Evolutionary conservation across 2,797 vertebrate genomes (phyloP), one percentile per base, ranked within the genome.

Genomic region (Leucoraja ocellata): DNA sequence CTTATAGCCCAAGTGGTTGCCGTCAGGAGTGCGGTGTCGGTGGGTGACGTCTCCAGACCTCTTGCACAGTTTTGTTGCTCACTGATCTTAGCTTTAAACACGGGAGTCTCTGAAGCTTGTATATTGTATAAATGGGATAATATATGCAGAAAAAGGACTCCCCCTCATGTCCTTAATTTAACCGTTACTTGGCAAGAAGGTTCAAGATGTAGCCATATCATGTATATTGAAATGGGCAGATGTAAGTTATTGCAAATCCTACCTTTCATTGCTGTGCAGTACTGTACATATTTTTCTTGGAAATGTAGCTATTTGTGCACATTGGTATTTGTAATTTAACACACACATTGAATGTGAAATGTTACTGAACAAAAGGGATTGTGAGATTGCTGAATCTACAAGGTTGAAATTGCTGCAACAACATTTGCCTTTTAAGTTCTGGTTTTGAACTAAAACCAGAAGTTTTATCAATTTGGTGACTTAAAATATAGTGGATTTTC

Each of bases 241-340:
- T 97, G 95, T 95, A 98, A 99, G 97, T 98, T 99, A 98, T 98
- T 98, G 97, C 97, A 97, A 97, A 97, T 97, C 97, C 97, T 97
- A 96, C 96, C 96, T 97, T 92, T 97, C 97, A 97, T 98, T 97
- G 98, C 97, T 97, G 98, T 99, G 98, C 98, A 98, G 96, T 97
- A 97, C 96, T 99, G 98, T 98, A 98, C 96, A 98, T 98, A 98
- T 97, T 92, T 97, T 96, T 97, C 96, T 96, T 97, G 98, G 96
- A 97, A 97, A 97, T 96, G 97, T 97, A 97, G 97, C 96, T 98
- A 96, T 97, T 98, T 98, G 97, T 99, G 97, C 98, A 99, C 98
- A 99, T 99, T 98, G 99, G 98, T 99, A 99, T 99, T 99, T 99
- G 98, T 98, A 98, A 98, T 96, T 97, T 97, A 97, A 97, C 97